Base-by-base conservation (phyloP, 2,888 invertebrate species). In the Vanessa cardui region DNA sequence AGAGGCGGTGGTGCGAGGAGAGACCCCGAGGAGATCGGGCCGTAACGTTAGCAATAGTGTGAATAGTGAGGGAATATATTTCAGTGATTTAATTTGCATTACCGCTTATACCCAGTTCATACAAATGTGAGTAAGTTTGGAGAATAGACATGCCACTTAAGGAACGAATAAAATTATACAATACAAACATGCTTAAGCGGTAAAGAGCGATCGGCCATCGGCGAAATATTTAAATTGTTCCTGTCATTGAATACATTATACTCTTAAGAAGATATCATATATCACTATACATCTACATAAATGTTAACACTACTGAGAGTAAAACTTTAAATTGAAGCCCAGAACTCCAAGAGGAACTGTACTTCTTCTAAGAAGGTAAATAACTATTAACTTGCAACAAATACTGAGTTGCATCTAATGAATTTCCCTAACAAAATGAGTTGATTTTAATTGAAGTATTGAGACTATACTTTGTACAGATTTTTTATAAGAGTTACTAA, bases 111-210 rank as follows among this genome's bases (percentile, higher is more conserved):
- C 89, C 90, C 89, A 88, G 77, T 81, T 86, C 84, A 87, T 85
- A 83, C 84, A 83, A 80, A 80, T 85, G 86, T 87, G 84, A 88
- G 86, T 89, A 87, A 85, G 78, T 86, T 86, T 81, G 79, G 81
- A 86, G 81, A 86, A 83, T 84, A 85, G 77, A 82, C 92, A 92
- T 92, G 92, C 92, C 85, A 85, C 80, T 86, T 86, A 85, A 83
- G 82, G 80, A 86, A 87, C 82, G 80, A 88, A 82, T 85, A 72
- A 70, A 72, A 70, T 72, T 67, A 79, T 71, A 69, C 69, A 64
- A 77, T 86, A 91, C 88, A 88, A 86, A 87, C 92, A 92, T 92
- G 92, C 92, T 84, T 77, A 90, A 91, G 91, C 91, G 74, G 82
- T 83, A 80, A 78, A 76, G 89, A 91, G 90, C 92, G 91, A 91